Base-by-base conservation (phyloP, 1,140 invertebrate species). In the Reticulitermes speratus region DNA sequence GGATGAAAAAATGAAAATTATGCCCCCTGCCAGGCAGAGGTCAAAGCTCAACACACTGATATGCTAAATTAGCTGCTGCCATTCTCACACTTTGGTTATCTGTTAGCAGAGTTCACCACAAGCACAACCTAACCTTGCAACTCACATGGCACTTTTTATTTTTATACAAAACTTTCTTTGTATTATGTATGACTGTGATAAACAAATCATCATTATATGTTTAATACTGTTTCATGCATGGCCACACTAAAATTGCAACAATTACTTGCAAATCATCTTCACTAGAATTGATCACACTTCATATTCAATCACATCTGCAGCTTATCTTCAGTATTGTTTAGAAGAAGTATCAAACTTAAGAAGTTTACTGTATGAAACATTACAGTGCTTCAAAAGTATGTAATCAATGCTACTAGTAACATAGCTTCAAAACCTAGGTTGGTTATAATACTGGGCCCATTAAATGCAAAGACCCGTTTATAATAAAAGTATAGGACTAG, bases 211-310 rank as follows among this genome's bases (percentile, higher is more conserved):
- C 1, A 30, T n/a, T 75, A 75, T 75, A 75, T 30, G n/a, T 75
- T 75, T 75, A 75, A 75, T 75, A 75, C 65, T 75, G 65, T 75
- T 75, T 75, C 65, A 75, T 75, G 65, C n/a, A 75, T 75, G 25
- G 65, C 65, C 65, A 75, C 65, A 75, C 65, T 75, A 75, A 3
- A 75, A 9, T 75, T 75, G 65, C 25, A 75, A 75, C 25, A 75
- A 75, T 75, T 75, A 75, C 14, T 75, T 75, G 65, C 65, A 75
- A 30, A 75, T 30, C n/a, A 75, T 75, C 65, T 75, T 75, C 65
- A 75, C 65, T 75, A 75, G 8, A 75, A 75, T 30, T 75, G 65
- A 16, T 75, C 65, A 75, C 65, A 75, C 65, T 75, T 75, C 65
- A 75, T 25, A 75, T 75, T 14, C 65, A 75, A 30, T 75, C 65